Evolutionary conservation across 2,888 invertebrate species (phyloP).

Genomic region (Brachypalpus laphriformis): DNA sequence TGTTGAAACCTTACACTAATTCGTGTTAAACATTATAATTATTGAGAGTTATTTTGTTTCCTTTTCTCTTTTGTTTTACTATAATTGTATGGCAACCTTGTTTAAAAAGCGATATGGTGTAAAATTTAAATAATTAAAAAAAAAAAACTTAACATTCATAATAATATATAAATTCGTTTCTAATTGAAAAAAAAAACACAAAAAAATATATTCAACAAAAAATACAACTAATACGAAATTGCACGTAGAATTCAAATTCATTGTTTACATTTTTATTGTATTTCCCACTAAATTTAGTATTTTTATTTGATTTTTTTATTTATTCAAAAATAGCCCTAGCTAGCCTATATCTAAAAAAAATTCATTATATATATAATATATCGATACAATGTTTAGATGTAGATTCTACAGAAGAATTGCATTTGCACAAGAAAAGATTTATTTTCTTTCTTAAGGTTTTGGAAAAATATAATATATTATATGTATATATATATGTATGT

Average conservation of each 20-base stretch:
- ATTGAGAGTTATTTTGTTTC: not conserved
- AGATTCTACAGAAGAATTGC: constrained; percentile 42
- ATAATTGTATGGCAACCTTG: constrained; percentile 24
- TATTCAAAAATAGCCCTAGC: constrained; percentile 68
- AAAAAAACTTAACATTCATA: constrained; percentile 36
- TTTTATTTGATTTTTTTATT: constrained; percentile 14
- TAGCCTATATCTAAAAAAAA: constrained; percentile 51
- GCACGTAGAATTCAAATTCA: constrained; percentile 41
- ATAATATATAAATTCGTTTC: constrained; percentile 8
- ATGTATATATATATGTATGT: constrained; percentile 2
- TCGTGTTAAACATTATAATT: constrained; percentile 47
- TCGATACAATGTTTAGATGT: constrained; percentile 23
- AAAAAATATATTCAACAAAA: constrained; percentile 12
- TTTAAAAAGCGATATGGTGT: constrained; percentile 28
- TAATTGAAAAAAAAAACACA: not conserved
- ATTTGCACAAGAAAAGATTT: constrained; percentile 41
- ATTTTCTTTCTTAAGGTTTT: constrained; percentile 6
- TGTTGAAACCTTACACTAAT: constrained; percentile 63
- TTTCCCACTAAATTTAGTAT: constrained; percentile 39
- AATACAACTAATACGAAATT: constrained; percentile 40
- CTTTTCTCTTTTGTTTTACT: not conserved
- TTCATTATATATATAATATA: constrained; percentile 23
- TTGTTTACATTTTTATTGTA: constrained; percentile 26
- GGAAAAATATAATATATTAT: constrained; percentile 55
- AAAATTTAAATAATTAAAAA: constrained; percentile 5